Percentiles rank a stretch among this genome's conserved stretches.
phyloP scores from a whole-genome alignment of 2,888 invertebrate species.

The Aleiodes leptofemur region DNA sequence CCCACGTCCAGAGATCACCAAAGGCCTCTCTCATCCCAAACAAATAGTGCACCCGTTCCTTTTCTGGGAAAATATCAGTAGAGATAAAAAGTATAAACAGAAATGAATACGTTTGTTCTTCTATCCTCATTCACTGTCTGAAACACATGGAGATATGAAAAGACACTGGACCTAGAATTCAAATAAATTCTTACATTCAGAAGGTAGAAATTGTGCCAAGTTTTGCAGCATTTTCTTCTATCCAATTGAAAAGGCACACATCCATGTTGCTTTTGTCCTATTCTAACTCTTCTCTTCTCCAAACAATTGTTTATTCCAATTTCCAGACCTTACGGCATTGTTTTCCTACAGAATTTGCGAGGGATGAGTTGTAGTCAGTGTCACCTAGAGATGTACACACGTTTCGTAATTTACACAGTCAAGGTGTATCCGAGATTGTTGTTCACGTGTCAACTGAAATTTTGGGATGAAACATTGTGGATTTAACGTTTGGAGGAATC shows the following conservation, averaged over 20 bases:
- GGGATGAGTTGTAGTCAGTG: not conserved
- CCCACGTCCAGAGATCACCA: too few species aligned
- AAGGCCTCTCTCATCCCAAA: too few species aligned
- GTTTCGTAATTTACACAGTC: not conserved
- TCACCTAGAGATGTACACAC: slow-evolving; percentile 8
- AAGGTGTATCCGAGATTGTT: not conserved
- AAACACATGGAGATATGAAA: slow-evolving; percentile 11
- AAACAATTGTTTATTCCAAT: slow-evolving; percentile 62
- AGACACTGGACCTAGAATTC: not conserved
- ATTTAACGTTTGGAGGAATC: not conserved
- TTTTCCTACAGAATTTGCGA: slow-evolving; percentile 48
- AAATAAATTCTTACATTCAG: slow-evolving; percentile 30
- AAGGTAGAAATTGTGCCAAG: slow-evolving; percentile 67
- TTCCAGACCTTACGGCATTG: slow-evolving; percentile 57
- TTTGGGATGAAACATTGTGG: not conserved
- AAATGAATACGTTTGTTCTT: slow-evolving; percentile 32
- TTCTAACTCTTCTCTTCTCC: slow-evolving; percentile 25
- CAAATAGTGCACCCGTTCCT: not conserved
- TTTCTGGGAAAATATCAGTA: not conserved
- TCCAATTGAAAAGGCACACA: slow-evolving; percentile 33
- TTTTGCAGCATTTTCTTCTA: slow-evolving; percentile 61
- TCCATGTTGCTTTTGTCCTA: slow-evolving; percentile 47
- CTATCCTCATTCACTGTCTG: slow-evolving; percentile 24
- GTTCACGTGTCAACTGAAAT: not conserved
- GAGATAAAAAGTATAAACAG: slow-evolving; percentile 3